Conservation (phyloP, 2,113 vertebrate genomes). For the Pterocles burchelli region DNA sequence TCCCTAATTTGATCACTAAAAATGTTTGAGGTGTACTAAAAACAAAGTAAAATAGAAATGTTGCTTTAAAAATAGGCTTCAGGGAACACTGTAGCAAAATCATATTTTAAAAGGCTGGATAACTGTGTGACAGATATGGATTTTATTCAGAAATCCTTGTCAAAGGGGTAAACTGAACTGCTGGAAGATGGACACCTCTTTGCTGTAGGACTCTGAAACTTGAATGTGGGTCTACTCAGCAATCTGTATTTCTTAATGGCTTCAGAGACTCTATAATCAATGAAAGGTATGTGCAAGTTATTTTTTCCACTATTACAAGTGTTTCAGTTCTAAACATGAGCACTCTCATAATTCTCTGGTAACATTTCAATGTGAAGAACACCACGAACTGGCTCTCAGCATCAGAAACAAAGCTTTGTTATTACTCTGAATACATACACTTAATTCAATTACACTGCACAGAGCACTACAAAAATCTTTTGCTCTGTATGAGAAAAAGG, state of each 20-base stretch:
- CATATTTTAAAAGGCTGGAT: not conserved
- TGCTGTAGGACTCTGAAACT: not conserved
- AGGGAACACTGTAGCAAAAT: not conserved
- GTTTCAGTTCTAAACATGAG: not conserved
- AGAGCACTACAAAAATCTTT: not conserved
- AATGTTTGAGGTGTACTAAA: not conserved
- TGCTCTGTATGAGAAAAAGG: not conserved
- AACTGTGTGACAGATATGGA: not conserved
- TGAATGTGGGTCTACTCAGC: not conserved
- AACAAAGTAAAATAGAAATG: not conserved
- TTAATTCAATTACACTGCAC: not conserved
- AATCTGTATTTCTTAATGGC: not conserved
- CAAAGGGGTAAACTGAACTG: not conserved
- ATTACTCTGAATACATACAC: not conserved
- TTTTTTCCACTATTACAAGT: not conserved
- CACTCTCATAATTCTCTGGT: not conserved
- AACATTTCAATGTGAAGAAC: not conserved
- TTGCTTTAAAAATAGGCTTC: not conserved
- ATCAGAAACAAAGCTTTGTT: not conserved
- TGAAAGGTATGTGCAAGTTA: not conserved
- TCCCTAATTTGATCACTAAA: not conserved
- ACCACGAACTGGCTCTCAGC: not conserved
- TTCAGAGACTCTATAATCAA: not conserved
- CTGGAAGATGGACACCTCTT: not conserved
- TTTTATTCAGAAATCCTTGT: not conserved